phyloP scores from a whole-genome alignment of 2,797 vertebrate genomes.

The Cuculus canorus region DNA sequence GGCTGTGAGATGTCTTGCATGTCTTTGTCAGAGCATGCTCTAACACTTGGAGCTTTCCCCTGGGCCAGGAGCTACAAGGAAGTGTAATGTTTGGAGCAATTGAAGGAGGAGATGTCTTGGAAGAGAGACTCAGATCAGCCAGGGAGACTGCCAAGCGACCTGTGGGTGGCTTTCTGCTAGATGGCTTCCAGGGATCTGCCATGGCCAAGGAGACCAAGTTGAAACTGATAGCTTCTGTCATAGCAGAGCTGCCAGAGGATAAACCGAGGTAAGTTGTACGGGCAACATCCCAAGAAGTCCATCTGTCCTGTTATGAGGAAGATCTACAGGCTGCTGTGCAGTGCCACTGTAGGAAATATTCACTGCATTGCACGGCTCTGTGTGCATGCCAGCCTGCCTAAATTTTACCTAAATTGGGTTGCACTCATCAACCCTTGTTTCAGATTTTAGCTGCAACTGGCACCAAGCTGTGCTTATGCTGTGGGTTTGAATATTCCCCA shows the following conservation, averaged over 20 bases:
- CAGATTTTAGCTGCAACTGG: not conserved
- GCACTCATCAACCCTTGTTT: not conserved
- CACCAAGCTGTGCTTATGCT: not conserved
- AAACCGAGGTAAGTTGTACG: slow-evolving; percentile 87
- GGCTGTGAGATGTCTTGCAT: not conserved
- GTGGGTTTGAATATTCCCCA: not conserved
- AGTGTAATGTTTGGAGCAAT: slow-evolving; percentile 89
- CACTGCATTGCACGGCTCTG: not conserved
- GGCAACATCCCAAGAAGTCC: not conserved
- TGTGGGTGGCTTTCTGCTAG: slow-evolving; percentile 92
- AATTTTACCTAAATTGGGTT: not conserved
- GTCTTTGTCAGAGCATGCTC: not conserved
- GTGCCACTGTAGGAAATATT: not conserved
- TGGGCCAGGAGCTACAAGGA: slow-evolving; percentile 84
- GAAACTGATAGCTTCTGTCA: slow-evolving; percentile 85
- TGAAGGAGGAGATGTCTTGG: slow-evolving; percentile 91
- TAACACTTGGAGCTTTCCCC: slow-evolving; percentile 41
- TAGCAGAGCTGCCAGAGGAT: slow-evolving; percentile 88
- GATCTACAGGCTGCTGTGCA: not conserved
- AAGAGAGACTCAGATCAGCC: slow-evolving; percentile 92
- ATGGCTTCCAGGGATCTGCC: slow-evolving; percentile 86
- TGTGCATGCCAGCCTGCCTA: not conserved
- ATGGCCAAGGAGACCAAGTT: slow-evolving; percentile 82
- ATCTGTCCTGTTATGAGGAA: not conserved
- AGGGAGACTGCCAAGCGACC: slow-evolving; percentile 93